These are phyloP conservation scores for Apis cerana DNA, from an alignment of 1,140 invertebrate genomes.

Conservation along the genomic window DNA sequence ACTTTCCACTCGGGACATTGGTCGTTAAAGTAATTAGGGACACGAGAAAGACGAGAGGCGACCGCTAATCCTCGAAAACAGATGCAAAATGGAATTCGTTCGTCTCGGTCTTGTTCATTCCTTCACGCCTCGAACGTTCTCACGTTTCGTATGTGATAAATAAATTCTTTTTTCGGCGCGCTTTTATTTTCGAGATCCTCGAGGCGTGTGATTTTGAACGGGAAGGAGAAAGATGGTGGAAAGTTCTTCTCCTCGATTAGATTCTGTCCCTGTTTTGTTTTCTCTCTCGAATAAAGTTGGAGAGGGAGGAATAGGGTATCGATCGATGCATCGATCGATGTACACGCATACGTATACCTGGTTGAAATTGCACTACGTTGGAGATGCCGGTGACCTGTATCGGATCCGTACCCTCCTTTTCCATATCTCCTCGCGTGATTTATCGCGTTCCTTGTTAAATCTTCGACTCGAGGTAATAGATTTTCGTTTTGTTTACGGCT, in stretches of 20 bases:
- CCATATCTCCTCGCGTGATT: too few species aligned
- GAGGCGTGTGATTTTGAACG: not conserved
- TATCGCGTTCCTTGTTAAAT: too few species aligned
- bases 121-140: not conserved
- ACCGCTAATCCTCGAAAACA: not conserved
- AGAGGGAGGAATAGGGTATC: not conserved
- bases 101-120: not conserved
- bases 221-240: not conserved
- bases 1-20: constrained; percentile 48
- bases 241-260: not conserved
- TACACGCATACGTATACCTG: not conserved
- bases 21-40: constrained; percentile 50
- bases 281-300: not conserved
- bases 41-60: constrained; percentile 5
- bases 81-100: not conserved
- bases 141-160: too few species aligned
- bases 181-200: not conserved
- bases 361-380: not conserved
- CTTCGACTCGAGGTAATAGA: too few species aligned
- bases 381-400: too few species aligned
- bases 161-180: too few species aligned
- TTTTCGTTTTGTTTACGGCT: too few species aligned
- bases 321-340: constrained; percentile 11
- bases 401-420: too few species aligned
- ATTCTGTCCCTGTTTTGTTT: not conserved